phyloP scores from a whole-genome alignment of 1,140 invertebrate genomes.

The Zaprionus vittiger region DNA sequence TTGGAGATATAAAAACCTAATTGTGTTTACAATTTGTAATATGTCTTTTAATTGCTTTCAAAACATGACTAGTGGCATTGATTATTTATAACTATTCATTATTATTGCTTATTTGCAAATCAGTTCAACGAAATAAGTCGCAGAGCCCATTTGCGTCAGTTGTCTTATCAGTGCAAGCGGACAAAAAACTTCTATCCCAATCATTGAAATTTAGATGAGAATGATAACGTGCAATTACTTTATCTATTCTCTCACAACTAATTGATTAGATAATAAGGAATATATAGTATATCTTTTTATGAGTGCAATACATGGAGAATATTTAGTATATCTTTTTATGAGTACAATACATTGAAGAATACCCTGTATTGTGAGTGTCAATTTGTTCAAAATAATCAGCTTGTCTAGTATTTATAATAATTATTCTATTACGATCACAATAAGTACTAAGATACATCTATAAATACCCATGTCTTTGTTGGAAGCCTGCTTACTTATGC shows the following conservation, averaged over 20 bases:
- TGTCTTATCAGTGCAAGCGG: neutral
- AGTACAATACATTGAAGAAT: neutral
- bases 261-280: neutral
- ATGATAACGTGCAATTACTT: neutral
- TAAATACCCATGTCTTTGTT: neutral
- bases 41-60: too few species aligned
- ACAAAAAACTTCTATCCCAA: neutral
- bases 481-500: conserved; percentile 32
- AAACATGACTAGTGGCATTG: too few species aligned
- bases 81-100: neutral
- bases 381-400: neutral
- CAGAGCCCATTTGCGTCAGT: neutral
- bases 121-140: neutral
- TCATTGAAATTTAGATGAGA: conserved; percentile 1
- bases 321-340: neutral
- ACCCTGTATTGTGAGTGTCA: neutral
- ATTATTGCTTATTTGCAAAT: conserved; percentile 1
- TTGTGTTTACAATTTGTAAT: too few species aligned
- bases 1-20: too few species aligned
- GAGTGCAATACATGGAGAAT: neutral
- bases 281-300: neutral
- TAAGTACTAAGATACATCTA: neutral
- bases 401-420: neutral
- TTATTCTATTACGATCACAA: conserved; percentile 13
- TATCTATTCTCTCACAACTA: neutral